Base-by-base conservation (phyloP, 1,140 invertebrate genomes). In the Drosophila repletoides region DNA sequence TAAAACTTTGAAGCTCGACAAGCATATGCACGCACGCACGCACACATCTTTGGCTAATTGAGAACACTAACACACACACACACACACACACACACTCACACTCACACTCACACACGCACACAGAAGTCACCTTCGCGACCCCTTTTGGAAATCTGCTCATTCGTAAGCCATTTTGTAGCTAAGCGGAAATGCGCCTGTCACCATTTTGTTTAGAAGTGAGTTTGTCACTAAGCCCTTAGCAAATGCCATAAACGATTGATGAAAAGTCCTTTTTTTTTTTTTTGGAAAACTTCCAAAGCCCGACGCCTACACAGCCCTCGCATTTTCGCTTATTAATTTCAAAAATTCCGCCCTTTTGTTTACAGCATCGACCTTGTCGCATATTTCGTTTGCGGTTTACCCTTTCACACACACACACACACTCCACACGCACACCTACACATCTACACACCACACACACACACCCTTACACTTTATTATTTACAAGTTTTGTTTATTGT, bases 401-500 rank as follows among this genome's bases (percentile, higher is more conserved):
- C 73, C 38, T 56, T 53, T 60, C n/a, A 14, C 6, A 40, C 31
- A 56, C 24, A 45, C 43, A 60, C 56, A 76, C 34, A 41, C 33
- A 40, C 49, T 33, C n/a, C 36, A 55, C 17, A 36, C 22, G 38
- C 58, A 36, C 40, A 45, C 34, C 10, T 5, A 59, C 28, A 19
- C 38, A 22, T n/a, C 6, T 31, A 31, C 14, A 21, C 14, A 51
- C n/a, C 1, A 38, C 21, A 19, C 17, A 34, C 53, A 28, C 21
- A 31, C 58, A 71, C 46, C 48, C 49, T 36, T 48, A 52, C 41
- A 72, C 56, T 83, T 74, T 76, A 83, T 83, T 83, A 83, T 84
- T 86, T 83, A 74, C 73, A 83, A 86, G 74, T 79, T 80, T 75
- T 63, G 74, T 86, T 75, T 84, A 84, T 86, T 84, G 80, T 84